Base-by-base conservation (phyloP, 2,888 invertebrate genomes). In the Peribatodes rhomboidaria region DNA sequence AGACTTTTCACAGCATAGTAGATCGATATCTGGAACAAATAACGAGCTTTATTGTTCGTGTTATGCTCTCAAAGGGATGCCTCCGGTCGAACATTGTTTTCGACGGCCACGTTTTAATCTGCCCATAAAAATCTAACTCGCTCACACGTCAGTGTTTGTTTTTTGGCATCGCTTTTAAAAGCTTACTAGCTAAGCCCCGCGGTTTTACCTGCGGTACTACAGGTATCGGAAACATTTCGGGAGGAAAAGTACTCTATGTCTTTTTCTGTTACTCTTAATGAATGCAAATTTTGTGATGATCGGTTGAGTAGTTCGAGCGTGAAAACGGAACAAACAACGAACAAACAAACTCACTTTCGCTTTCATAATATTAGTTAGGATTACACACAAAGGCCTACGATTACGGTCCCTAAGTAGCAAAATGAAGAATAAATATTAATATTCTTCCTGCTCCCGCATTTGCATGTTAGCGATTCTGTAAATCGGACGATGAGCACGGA, bases 1-100 rank as follows among this genome's bases (percentile, higher is more conserved):
- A 10, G 8, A 33, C 54, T 16, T 3, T 18, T 35, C 20, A 55
- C 52, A 52, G 52, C 62, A 63, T 63, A 33, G 44, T 41, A 56
- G 11, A 22, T 69, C 65, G 59, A 67, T 73, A 72, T 71, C 81
- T 81, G 79, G 3, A 81, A 81, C 77, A 80, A 77, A 16, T 47
- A 50, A 69, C 18, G 56, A 8, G 49, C 22, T 33, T 65, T 33
- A 50, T 44, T 39, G 47, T 56, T 56, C 44, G 52, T 52, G 46
- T 50, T 61, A 50, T 61, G 47, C 46, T 39, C 6, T 69, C 73
- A 71, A 73, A 73, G 69, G 71, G 67, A 71, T 73, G 56, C 68
- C 68, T 37, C 10, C 16, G 27, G 27, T 27, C 27, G 53, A 67
- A 74, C 69, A 74, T 76, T 72, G 71, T 79, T 69, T 60, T 56